phyloP scores from a whole-genome alignment of 2,888 invertebrate species.

The Sinodicranocentrus sp. region DNA sequence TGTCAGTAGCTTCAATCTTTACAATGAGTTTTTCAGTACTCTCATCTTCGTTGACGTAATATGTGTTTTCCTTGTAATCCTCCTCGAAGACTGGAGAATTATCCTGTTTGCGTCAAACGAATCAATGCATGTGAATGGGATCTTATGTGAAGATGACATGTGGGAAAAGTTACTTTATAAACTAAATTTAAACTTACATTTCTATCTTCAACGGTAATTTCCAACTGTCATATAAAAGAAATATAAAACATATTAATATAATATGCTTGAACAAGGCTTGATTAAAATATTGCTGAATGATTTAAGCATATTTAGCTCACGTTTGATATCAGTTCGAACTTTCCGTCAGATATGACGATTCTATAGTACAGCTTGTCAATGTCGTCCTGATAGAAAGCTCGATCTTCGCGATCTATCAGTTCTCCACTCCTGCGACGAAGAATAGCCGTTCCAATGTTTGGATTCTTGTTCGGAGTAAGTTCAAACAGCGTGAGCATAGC shows the following conservation, averaged over 20 bases:
- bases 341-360: slow-evolving; percentile 33
- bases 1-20: slow-evolving; percentile 53
- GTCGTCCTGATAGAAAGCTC: slow-evolving; percentile 9
- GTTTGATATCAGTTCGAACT: background rate
- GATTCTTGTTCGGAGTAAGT: background rate
- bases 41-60: too few relatives aligned
- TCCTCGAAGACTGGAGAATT: slow-evolving; percentile 22
- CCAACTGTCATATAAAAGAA: slow-evolving; percentile 30
- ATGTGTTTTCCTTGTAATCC: too few relatives aligned
- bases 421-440: slow-evolving; percentile 19
- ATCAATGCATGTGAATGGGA: background rate
- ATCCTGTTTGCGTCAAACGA: too few relatives aligned
- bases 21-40: background rate
- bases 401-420: slow-evolving; percentile 51
- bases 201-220: slow-evolving; percentile 29
- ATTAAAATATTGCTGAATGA: background rate
- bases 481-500: slow-evolving; percentile 49
- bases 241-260: too few relatives aligned
- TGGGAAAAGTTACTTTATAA: slow-evolving; percentile 1
- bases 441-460: slow-evolving; percentile 30
- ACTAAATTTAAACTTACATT: slow-evolving; percentile 46
- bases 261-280: too few relatives aligned
- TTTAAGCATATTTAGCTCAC: background rate
- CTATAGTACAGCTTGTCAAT: slow-evolving; percentile 9
- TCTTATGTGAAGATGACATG: background rate